Evolutionary conservation across 2,888 invertebrate genomes (phyloP), one percentile per base, ranked within the genome.

Genomic region (Xanthia togata): DNA sequence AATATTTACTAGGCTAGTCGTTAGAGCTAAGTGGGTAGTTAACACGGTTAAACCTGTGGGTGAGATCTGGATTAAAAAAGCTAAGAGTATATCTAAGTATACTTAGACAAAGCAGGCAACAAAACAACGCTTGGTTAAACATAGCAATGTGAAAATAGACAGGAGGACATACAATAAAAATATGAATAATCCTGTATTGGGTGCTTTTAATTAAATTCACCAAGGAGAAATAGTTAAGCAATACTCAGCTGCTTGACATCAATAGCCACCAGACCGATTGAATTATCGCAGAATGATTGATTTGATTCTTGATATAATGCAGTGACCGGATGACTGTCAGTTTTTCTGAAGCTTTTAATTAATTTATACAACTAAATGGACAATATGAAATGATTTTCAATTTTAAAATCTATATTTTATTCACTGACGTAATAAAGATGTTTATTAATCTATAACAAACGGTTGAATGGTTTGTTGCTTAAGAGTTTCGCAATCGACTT

Each of bases 11-110:
- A n/a, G 23, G 47, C 35, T 79, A 83, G 80, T 83, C 44, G 72
- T 83, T 70, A 83, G 44, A 79, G 60, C n/a, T 75, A 76, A 83
- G 75, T 83, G 83, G 55, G 26, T n/a, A 41, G 69, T 38, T 83
- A 76, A 72, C 64, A 83, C 79, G 64, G 75, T 71, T 83, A 75
- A 55, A 50, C 35, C 59, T 73, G 59, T 74, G 59, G 55, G 57
- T 62, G 47, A 76, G 63, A 59, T 17, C 63, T 69, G 57, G 31
- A 76, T 65, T 57, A 23, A 76, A 60, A 75, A 64, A 55, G 31
- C 26, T 41, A 23, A 44, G 26, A 35, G 12, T 63, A 11, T 20
- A 12, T n/a, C n/a, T 26, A 17, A 20, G 31, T 31, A 31, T 20
- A 31, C 6, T 31, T 35, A 35, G 31, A 8, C 9, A 20, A 23